A percentile compares a stretch with the other conserved stretches of the same genome.
phyloP scores from a whole-genome alignment of 2,888 invertebrate species.

The Rosalia funebris region DNA sequence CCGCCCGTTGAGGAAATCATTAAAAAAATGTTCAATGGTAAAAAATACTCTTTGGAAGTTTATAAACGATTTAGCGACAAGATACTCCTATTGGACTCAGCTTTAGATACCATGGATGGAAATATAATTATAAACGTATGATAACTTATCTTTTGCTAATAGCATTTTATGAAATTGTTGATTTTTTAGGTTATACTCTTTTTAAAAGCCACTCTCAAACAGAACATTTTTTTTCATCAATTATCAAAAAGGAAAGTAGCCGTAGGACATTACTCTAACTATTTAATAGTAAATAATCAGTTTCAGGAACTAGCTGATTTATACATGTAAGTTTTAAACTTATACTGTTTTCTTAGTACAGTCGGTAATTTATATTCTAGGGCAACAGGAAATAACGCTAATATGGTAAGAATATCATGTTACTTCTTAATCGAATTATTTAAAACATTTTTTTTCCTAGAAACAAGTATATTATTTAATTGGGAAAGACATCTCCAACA shows the following conservation, averaged over 20 bases:
- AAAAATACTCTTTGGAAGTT: slow-evolving; percentile 65
- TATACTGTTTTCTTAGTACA: slow-evolving; percentile 1
- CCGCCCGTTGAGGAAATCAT: slow-evolving; percentile 65
- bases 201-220: slow-evolving; percentile 78
- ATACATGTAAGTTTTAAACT: slow-evolving; percentile 78
- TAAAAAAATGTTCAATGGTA: slow-evolving; percentile 66
- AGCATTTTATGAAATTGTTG: slow-evolving; percentile 15
- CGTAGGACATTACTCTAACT: slow-evolving; percentile 78
- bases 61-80: slow-evolving; percentile 71
- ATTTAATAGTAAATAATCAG: slow-evolving; percentile 75
- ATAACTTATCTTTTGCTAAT: slow-evolving; percentile 32
- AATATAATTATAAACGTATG: slow-evolving; percentile 77
- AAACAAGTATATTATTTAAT: slow-evolving; percentile 55
- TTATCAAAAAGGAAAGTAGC: slow-evolving; percentile 77
- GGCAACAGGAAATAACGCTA: slow-evolving; percentile 54
- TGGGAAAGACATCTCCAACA: slow-evolving; percentile 48
- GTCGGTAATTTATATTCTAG: slow-evolving; percentile 41
- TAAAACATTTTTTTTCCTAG: slow-evolving; percentile 40
- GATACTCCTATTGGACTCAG: slow-evolving; percentile 75
- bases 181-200: slow-evolving; percentile 76
- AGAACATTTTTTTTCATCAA: slow-evolving; percentile 75
- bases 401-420: slow-evolving; percentile 50
- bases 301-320: slow-evolving; percentile 76
- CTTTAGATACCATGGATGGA: slow-evolving; percentile 78
- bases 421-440: slow-evolving; percentile 8